Conservation (phyloP, 2,797 vertebrate species). For the Adrianichthys oophorus region DNA sequence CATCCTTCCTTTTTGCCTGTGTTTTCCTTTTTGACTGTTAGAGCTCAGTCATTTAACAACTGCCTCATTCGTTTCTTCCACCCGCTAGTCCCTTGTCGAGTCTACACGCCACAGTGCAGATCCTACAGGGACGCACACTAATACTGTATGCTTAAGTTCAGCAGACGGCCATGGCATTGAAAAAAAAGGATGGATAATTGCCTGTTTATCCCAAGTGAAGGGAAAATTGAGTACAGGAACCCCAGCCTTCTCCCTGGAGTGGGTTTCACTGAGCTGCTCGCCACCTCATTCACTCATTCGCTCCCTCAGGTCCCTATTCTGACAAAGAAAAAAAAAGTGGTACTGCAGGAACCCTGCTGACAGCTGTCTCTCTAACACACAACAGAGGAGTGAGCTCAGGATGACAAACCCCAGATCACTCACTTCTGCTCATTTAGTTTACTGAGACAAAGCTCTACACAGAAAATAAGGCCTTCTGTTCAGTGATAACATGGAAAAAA, state of each 20-base stretch:
- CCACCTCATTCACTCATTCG: slow-evolving; percentile 79
- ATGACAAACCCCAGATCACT: slow-evolving; percentile 80
- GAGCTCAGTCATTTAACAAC: slow-evolving; percentile 61
- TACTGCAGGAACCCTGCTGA: slow-evolving; percentile 69
- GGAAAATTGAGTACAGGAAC: slow-evolving; percentile 84
- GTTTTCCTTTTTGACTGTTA: slow-evolving; percentile 58
- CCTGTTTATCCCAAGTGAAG: slow-evolving; percentile 94
- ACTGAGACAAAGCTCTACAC: slow-evolving; percentile 32
- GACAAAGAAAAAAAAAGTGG: slow-evolving; percentile 61
- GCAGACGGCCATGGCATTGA: slow-evolving; percentile 87
- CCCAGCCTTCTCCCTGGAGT: slow-evolving; percentile 73
- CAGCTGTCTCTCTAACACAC: slow-evolving; percentile 73
- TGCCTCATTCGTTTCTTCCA: slow-evolving; percentile 60
- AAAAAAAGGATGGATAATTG: slow-evolving; percentile 91
- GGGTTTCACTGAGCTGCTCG: slow-evolving; percentile 69
- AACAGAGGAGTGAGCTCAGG: slow-evolving; percentile 48
- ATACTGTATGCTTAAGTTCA: slow-evolving; percentile 94
- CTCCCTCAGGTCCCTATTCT: slow-evolving; percentile 78
- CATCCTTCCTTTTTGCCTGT: slow-evolving; percentile 21
- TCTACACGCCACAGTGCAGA: slow-evolving; percentile 81
- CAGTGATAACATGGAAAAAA: slow-evolving; percentile 15
- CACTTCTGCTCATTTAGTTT: slow-evolving; percentile 64
- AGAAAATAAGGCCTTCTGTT: slow-evolving; percentile 43
- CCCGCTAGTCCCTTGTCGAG: slow-evolving; percentile 76
- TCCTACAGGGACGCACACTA: slow-evolving; percentile 92